phyloP scores from a whole-genome alignment of 2,888 invertebrate species.

The Lochmaea capreae region DNA sequence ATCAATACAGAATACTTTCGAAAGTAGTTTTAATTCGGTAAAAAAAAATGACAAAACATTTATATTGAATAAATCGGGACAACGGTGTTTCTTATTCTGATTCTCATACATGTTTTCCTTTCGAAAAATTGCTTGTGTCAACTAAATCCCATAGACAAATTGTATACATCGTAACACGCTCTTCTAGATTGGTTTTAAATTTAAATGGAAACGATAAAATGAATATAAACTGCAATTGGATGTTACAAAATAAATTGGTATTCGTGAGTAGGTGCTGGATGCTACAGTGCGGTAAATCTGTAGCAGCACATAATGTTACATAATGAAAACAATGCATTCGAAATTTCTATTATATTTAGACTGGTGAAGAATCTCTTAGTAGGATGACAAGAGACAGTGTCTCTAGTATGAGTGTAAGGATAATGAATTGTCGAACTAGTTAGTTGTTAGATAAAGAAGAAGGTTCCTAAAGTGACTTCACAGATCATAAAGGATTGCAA shows the following conservation, averaged over 20 bases:
- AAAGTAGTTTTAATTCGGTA: too few species aligned
- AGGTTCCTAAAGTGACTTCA: too few species aligned
- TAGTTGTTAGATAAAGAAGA: too few species aligned
- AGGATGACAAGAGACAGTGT: too few species aligned
- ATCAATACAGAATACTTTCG: too few species aligned
- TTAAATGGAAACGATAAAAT: constrained; percentile 27
- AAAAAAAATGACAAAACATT: not conserved
- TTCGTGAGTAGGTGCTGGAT: constrained; percentile 1
- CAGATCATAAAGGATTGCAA: too few species aligned
- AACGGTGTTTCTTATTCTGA: not conserved
- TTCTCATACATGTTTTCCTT: not conserved
- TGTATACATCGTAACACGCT: constrained; percentile 29
- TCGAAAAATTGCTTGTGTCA: constrained; percentile 30
- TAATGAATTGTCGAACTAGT: too few species aligned
- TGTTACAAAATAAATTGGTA: constrained; percentile 25
- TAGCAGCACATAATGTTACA: not conserved
- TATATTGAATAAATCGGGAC: not conserved
- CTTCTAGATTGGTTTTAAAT: constrained; percentile 30
- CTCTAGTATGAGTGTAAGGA: too few species aligned
- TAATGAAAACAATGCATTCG: not conserved
- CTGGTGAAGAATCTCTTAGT: too few species aligned
- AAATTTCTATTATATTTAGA: not conserved
- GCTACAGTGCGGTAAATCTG: not conserved
- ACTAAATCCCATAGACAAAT: constrained; percentile 33
- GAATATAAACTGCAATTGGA: constrained; percentile 28